Evolutionary conservation across 2,797 vertebrate species (phyloP).

Genomic region (Varecia variegata): DNA sequence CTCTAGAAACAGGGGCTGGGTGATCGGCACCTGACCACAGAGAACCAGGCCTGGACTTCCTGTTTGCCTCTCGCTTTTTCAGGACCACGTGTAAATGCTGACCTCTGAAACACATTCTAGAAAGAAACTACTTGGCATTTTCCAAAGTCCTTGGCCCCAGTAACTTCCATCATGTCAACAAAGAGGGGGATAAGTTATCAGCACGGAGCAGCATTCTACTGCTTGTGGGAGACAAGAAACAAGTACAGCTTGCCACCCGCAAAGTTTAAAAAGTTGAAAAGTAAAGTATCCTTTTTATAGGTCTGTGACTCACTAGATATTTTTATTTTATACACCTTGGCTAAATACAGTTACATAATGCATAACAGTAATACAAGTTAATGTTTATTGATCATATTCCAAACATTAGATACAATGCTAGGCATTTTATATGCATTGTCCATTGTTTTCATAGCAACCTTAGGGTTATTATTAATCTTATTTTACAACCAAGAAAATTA

Average conservation of each 20-base stretch:
- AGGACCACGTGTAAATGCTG: background rate
- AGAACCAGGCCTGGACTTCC: background rate
- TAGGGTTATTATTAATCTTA: background rate
- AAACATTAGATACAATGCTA: background rate
- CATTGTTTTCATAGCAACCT: background rate
- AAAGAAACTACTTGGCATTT: background rate
- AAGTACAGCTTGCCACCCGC: background rate
- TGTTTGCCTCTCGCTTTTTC: background rate
- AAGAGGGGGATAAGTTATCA: background rate
- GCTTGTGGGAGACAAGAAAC: background rate
- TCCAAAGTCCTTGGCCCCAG: background rate
- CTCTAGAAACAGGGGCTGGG: background rate
- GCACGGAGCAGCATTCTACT: background rate
- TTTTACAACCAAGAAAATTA: constrained; percentile 1
- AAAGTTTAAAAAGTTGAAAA: background rate
- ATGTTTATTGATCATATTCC: background rate
- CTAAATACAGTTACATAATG: background rate
- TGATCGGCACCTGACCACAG: background rate
- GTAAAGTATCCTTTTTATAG: background rate
- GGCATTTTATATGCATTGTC: background rate
- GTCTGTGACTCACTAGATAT: background rate
- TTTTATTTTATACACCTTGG: background rate
- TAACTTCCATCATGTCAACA: background rate
- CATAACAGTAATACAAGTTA: background rate
- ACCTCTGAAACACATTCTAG: constrained; percentile 8